Evolutionary conservation across 35 echinoderm and acorn worm genomes (phyloP), one percentile per base, ranked within the genome.

Genomic region (Lytechinus variegatus): DNA sequence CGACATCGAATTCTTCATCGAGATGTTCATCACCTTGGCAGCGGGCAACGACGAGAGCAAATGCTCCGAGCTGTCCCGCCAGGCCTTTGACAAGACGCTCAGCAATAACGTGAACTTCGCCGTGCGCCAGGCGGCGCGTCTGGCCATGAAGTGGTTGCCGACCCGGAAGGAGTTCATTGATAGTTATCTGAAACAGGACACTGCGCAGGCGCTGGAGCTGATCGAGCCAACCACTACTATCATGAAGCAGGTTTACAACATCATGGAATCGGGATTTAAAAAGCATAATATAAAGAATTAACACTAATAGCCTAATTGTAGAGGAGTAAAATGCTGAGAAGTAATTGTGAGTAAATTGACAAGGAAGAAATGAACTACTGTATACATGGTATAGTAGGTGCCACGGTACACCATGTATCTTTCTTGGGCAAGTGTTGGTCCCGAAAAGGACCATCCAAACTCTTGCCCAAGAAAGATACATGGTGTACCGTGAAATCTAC

Each of bases 1-100:
- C 12, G 92, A 93, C 55, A 93, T 93, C 53, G 92, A 93, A 8
- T 93, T 93, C 92, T 93, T 93, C 92, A 93, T 93, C 13, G 92
- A 55, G 52, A 93, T 93, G 92, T 93, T 93, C 54, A 14, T n/a
- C 53, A 93, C 51, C 19, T n/a, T 93, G 9, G 54, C 54, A 11
- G 54, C 9, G 24, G 92, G 92, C 53, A 57, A 93, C 53, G 92
- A 93, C 92, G 92, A 93, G 54, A 93, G 92, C 54, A 93, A 93
- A 57, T 93, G 92, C 55, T 93, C 92, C 14, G 92, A 55, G 92
- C 92, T 93, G 14, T 33, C 92, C 27, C 52, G 92, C 53, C 54
- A 93, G n/a, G 92, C 92, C n/a, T 93, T 93, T 54, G 92, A 93
- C 54, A 93, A 93, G 53, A 93, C 92, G 53, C 54, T 93, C 0